phyloP scores from a whole-genome alignment of 2,888 invertebrate genomes.

The Choreutis nemorana region DNA sequence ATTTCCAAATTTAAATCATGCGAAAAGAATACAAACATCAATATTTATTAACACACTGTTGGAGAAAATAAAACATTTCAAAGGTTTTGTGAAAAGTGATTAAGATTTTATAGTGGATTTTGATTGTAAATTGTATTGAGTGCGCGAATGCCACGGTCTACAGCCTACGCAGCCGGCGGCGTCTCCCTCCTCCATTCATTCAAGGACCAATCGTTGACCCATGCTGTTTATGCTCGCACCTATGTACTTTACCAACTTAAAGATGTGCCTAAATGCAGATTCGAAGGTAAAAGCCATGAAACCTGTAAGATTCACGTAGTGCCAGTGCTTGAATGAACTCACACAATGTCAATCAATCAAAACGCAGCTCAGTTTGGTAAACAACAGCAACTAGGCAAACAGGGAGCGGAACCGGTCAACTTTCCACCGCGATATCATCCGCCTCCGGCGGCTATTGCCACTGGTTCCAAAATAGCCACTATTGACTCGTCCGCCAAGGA shows the following conservation, averaged over 20 bases:
- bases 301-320: neutral
- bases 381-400: slow-evolving; percentile 62
- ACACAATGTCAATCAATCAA: slow-evolving; percentile 64
- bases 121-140: slow-evolving; percentile 22
- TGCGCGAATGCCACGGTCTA: slow-evolving; percentile 61
- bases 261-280: too few relatives aligned
- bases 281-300: too few relatives aligned
- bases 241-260: too few relatives aligned
- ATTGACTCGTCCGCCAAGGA: slow-evolving; percentile 58
- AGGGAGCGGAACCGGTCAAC: slow-evolving; percentile 61
- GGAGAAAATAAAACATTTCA: too few relatives aligned
- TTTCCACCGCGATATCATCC: slow-evolving; percentile 83
- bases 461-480: slow-evolving; percentile 70
- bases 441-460: slow-evolving; percentile 73
- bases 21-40: too few relatives aligned
- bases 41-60: too few relatives aligned
- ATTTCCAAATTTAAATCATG: too few relatives aligned
- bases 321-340: too few relatives aligned
- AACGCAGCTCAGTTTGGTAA: slow-evolving; percentile 56
- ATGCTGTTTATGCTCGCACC: slow-evolving; percentile 17
- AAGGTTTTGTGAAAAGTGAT: too few relatives aligned
- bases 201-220: slow-evolving; percentile 60
- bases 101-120: too few relatives aligned
- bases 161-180: slow-evolving; percentile 59
- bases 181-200: slow-evolving; percentile 56